Evolutionary conservation across 2,888 invertebrate genomes (phyloP).

Genomic region (Acholoe squamosa): DNA sequence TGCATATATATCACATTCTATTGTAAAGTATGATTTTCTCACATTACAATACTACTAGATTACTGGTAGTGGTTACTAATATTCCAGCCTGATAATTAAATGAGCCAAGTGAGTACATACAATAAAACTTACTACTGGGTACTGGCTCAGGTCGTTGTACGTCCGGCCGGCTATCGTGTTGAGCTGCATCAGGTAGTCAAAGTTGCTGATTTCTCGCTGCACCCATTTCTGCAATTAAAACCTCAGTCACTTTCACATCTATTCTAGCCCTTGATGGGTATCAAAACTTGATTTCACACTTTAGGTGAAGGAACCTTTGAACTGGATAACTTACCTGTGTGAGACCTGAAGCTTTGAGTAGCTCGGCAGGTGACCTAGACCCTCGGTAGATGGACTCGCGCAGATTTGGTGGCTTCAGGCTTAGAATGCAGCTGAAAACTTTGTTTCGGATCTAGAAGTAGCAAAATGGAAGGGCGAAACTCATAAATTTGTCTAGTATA

Average conservation of each 20-base stretch:
- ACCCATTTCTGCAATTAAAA: constrained; percentile 85
- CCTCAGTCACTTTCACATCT: background rate
- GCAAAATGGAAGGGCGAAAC: background rate
- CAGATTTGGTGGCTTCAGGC: constrained; percentile 86
- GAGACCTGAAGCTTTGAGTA: constrained; percentile 86
- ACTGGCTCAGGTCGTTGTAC: constrained; percentile 85
- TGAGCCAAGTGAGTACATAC: too few species aligned
- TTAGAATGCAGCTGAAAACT: constrained; percentile 86
- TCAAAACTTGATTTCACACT: too few species aligned
- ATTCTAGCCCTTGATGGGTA: too few species aligned
- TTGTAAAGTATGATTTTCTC: too few species aligned
- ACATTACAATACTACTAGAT: too few species aligned
- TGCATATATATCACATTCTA: too few species aligned
- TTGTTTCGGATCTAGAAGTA: constrained; percentile 84
- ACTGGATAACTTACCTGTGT: constrained; percentile 83
- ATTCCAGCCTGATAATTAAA: too few species aligned
- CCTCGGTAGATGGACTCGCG: constrained; percentile 84
- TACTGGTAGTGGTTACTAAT: too few species aligned
- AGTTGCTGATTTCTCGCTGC: constrained; percentile 84
- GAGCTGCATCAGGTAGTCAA: constrained; percentile 85
- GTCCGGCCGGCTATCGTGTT: constrained; percentile 85
- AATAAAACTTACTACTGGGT: constrained; percentile 85
- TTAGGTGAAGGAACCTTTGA: too few species aligned
- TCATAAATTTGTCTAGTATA: too few species aligned
- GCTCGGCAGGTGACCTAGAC: constrained; percentile 86